Percentiles rank a stretch among this genome's conserved stretches.
Conservation (phyloP, 2,888 invertebrate genomes). For the Netelia fuscicornis region DNA sequence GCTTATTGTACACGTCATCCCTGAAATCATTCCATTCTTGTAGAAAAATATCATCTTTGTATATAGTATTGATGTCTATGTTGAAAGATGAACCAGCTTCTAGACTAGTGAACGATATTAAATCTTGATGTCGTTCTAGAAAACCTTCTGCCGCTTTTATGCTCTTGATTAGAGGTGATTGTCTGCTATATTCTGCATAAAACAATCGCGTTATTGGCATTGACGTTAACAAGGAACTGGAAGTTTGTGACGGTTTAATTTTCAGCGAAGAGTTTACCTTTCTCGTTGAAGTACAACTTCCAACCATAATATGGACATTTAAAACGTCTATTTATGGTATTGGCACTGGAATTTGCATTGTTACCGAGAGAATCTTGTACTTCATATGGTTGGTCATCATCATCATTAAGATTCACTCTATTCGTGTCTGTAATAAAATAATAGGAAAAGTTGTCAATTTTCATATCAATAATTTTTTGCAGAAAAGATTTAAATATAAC, state of each 20-base stretch:
- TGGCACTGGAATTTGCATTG: conserved; percentile 35
- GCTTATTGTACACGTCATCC: conserved; percentile 89
- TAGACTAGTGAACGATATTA: conserved; percentile 87
- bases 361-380: conserved; percentile 2
- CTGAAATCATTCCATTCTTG: conserved; percentile 88
- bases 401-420: conserved; percentile 16
- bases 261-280: conserved; percentile 85
- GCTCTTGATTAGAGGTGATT: conserved; percentile 85
- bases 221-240: not conserved
- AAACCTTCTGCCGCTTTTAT: conserved; percentile 87
- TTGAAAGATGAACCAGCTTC: conserved; percentile 87
- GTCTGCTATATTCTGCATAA: conserved; percentile 84
- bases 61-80: conserved; percentile 87
- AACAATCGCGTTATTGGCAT: conserved; percentile 35
- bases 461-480: not conserved
- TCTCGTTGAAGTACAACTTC: conserved; percentile 91
- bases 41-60: conserved; percentile 87
- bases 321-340: conserved; percentile 60
- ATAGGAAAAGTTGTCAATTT: not conserved
- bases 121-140: conserved; percentile 84
- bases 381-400: conserved; percentile 37
- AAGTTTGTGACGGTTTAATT: not conserved
- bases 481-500: not conserved
- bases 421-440: conserved; percentile 8
- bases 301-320: conserved; percentile 88